These are phyloP conservation scores for Stigmatopora nigra DNA, from an alignment of 2,113 vertebrate species.

Conservation along the genomic window DNA sequence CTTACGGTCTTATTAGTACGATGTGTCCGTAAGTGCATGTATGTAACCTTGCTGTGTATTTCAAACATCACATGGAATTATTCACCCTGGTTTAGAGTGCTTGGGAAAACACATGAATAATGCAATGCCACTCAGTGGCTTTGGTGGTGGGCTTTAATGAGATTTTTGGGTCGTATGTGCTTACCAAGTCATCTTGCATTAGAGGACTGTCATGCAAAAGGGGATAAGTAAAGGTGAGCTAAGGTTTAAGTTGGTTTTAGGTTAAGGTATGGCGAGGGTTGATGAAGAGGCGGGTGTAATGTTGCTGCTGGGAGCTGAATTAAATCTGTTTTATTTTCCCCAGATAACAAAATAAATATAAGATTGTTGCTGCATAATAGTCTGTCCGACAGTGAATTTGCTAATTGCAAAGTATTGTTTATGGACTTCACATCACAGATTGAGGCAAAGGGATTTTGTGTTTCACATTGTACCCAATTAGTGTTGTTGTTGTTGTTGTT, in stretches of 20 bases:
- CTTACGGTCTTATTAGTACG: constrained; percentile 10
- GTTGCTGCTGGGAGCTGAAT: background rate
- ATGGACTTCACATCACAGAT: background rate
- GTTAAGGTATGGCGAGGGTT: constrained; percentile 17
- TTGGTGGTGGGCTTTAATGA: constrained; percentile 53
- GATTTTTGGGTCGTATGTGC: constrained; percentile 57
- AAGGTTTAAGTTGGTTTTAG: constrained; percentile 25
- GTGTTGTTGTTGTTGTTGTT: background rate
- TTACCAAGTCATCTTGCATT: constrained; percentile 38
- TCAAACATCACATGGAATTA: constrained; percentile 52
- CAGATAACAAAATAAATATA: background rate
- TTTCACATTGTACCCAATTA: background rate
- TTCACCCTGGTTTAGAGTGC: constrained; percentile 43
- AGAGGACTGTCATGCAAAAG: constrained; percentile 12
- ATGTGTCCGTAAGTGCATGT: constrained; percentile 12
- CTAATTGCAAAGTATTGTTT: background rate
- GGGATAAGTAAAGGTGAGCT: constrained; percentile 20
- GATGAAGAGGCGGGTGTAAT: constrained; percentile 12
- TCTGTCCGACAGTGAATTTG: background rate
- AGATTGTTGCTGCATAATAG: background rate
- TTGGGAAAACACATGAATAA: constrained; percentile 54
- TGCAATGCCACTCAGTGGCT: constrained; percentile 51
- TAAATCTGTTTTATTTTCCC: background rate
- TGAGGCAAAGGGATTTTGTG: background rate
- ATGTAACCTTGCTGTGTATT: constrained; percentile 41